A percentile compares a stretch with the other conserved stretches of the same genome.
phyloP scores from a whole-genome alignment of 2,113 vertebrate genomes.

The Solea senegalensis region DNA sequence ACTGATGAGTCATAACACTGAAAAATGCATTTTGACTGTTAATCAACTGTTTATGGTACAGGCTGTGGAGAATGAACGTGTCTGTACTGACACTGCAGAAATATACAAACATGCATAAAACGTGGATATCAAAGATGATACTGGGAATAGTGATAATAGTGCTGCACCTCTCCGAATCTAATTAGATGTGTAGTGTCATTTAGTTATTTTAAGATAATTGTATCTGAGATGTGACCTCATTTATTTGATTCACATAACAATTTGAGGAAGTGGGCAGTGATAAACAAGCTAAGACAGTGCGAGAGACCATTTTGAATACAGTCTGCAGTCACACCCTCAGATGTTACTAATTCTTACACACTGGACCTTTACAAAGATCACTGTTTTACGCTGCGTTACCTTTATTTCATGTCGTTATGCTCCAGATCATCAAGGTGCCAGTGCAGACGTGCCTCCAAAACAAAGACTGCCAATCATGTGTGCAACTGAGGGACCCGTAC shows the following conservation, averaged over 20 bases:
- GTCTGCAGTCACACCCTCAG: too few relatives aligned
- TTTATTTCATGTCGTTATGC: slow-evolving; percentile 38
- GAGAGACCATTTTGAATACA: not conserved
- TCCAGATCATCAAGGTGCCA: slow-evolving; percentile 83
- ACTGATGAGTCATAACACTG: not conserved
- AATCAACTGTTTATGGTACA: too few relatives aligned
- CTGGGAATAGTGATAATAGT: not conserved
- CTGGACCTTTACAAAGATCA: slow-evolving; percentile 20
- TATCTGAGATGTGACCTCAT: not conserved
- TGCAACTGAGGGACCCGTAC: slow-evolving; percentile 85
- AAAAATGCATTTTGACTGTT: not conserved
- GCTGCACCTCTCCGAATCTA: not conserved
- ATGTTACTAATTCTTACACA: too few relatives aligned
- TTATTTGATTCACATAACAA: not conserved
- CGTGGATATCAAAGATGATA: not conserved
- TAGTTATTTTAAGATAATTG: too few relatives aligned
- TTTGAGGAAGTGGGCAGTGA: not conserved
- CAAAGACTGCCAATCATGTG: slow-evolving; percentile 84
- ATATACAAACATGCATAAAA: too few relatives aligned
- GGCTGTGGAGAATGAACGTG: too few relatives aligned
- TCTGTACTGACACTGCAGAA: too few relatives aligned
- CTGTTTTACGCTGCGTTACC: slow-evolving; percentile 28
- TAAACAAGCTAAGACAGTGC: not conserved
- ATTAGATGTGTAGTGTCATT: not conserved
- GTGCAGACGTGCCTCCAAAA: slow-evolving; percentile 84